Percentiles rank a stretch among this genome's conserved stretches.
These are phyloP conservation scores for Lates japonicus DNA, from an alignment of 2,797 vertebrate genomes.

Conservation along the genomic window DNA sequence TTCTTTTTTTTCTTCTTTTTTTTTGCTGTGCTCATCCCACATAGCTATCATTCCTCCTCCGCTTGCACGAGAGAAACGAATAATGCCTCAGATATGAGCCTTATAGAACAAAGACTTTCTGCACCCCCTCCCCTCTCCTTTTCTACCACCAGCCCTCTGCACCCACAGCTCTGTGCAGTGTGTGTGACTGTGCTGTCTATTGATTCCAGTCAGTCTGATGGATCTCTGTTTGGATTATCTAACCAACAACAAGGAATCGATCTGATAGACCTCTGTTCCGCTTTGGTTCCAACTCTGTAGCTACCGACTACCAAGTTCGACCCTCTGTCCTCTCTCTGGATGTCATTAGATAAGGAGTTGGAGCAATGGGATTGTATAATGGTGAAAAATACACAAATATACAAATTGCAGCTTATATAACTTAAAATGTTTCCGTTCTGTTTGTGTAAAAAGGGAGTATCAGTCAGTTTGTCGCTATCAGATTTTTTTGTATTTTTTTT, in stretches of 20 bases:
- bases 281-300: constrained; percentile 26
- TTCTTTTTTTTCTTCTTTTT: constrained; percentile 31
- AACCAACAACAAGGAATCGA: too few relatives aligned
- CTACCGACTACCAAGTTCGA: background rate
- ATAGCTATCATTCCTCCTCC: constrained; percentile 83
- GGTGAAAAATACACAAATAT: background rate
- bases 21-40: constrained; percentile 77
- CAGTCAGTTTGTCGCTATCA: too few relatives aligned
- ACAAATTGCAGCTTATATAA: background rate
- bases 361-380: constrained; percentile 8
- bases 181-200: constrained; percentile 55
- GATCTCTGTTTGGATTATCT: constrained; percentile 59
- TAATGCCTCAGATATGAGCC: constrained; percentile 79
- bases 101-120: constrained; percentile 72
- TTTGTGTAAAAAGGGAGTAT: too few relatives aligned
- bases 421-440: too few relatives aligned
- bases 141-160: constrained; percentile 37
- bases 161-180: constrained; percentile 50
- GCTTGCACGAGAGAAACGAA: constrained; percentile 71
- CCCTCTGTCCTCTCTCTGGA: background rate
- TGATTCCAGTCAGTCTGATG: constrained; percentile 60
- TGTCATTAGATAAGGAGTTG: constrained; percentile 22
- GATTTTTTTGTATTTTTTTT: too few relatives aligned
- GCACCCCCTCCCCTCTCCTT: constrained; percentile 22
- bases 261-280: constrained; percentile 50